Conservation (phyloP, 2,888 invertebrate genomes). For the Perizoma affinitatum region DNA sequence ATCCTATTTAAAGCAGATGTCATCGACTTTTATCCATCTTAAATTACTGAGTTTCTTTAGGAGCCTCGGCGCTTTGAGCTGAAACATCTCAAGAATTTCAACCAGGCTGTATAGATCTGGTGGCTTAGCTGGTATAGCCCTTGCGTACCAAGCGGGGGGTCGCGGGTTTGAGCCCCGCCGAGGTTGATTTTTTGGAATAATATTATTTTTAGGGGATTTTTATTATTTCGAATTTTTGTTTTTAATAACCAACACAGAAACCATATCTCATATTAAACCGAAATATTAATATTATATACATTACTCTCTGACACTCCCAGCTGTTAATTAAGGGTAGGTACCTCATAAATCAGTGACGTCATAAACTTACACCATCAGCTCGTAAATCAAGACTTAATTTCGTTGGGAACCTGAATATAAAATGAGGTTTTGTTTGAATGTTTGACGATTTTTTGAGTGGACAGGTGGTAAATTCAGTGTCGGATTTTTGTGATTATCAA, state of each 20-base stretch:
- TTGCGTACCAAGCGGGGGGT: no score
- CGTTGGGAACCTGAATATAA: constrained; percentile 35
- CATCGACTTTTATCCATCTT: no score
- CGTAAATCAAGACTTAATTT: constrained; percentile 42
- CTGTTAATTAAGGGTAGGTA: constrained; percentile 40
- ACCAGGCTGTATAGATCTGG: no score
- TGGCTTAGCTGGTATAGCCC: no score
- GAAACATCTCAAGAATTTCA: no score
- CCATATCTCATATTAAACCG: constrained; percentile 11
- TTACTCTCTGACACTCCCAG: constrained; percentile 40
- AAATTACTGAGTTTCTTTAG: no score
- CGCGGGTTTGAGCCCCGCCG: no score
- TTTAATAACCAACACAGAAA: neutral
- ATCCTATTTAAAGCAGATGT: no score
- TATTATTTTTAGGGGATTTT: no score
- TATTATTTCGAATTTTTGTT: no score
- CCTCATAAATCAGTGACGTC: constrained; percentile 39
- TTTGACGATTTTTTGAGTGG: neutral
- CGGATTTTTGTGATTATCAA: no score
- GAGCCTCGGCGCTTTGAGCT: no score
- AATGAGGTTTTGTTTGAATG: constrained; percentile 25
- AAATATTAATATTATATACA: constrained; percentile 33
- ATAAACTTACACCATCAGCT: constrained; percentile 35
- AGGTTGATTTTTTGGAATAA: neutral
- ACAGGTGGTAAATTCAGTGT: neutral